phyloP scores from a whole-genome alignment of 2,113 vertebrate genomes.

The Meriones unguiculatus region DNA sequence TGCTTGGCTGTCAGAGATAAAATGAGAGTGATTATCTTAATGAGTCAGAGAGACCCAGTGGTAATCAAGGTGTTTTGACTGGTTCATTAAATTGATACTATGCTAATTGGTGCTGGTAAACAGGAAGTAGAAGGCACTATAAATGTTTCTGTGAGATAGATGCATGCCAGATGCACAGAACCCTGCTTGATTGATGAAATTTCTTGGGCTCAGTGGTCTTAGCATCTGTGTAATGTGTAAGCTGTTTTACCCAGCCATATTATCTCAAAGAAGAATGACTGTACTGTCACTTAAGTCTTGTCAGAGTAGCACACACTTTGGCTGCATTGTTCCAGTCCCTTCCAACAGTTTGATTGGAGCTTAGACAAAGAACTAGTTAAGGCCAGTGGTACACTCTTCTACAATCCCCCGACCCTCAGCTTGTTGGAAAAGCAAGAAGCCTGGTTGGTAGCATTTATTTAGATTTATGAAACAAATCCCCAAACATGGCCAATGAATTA shows the following conservation, averaged over 20 bases:
- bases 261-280: background rate
- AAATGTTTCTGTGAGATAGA: background rate
- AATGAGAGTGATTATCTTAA: constrained; percentile 9
- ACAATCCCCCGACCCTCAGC: background rate
- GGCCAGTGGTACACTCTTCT: too few species aligned
- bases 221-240: background rate
- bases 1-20: constrained; percentile 28
- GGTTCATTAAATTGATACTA: background rate
- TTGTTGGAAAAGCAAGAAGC: background rate
- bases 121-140: background rate
- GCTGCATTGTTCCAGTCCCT: background rate
- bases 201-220: background rate
- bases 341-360: background rate
- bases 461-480: background rate
- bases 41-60: background rate
- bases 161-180: background rate
- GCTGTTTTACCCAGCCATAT: background rate
- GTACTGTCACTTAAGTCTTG: background rate
- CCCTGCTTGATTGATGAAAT: background rate
- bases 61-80: constrained; percentile 5
- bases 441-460: background rate
- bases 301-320: background rate
- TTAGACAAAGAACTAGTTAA: background rate
- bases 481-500: background rate
- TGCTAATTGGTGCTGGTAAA: background rate